Evolutionary conservation across 2,888 invertebrate species (phyloP).

Genomic region (Chrysolina americana): DNA sequence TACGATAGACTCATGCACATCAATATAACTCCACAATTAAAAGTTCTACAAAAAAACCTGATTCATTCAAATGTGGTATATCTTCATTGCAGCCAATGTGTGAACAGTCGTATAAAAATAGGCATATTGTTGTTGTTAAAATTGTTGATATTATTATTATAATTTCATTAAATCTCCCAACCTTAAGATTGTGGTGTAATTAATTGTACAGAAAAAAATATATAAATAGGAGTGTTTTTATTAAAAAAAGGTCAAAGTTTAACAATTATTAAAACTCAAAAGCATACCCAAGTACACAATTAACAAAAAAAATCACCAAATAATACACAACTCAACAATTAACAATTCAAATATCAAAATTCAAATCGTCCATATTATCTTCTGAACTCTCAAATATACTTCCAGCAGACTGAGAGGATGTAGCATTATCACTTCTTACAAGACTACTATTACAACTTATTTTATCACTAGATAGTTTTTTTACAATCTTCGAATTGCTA

Average conservation of each 20-base stretch:
- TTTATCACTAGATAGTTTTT: background rate
- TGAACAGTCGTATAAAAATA: too few relatives aligned
- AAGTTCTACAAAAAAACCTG: too few relatives aligned
- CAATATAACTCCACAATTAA: too few relatives aligned
- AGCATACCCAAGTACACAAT: background rate
- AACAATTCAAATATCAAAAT: conserved; percentile 19
- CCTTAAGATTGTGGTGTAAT: too few relatives aligned
- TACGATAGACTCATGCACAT: too few relatives aligned
- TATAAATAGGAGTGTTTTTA: too few relatives aligned
- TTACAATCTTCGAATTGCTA: background rate
- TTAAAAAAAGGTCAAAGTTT: too few relatives aligned
- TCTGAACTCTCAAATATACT: conserved; percentile 8
- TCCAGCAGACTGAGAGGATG: background rate
- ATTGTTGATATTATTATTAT: too few relatives aligned
- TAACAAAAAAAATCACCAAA: background rate
- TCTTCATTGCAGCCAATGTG: too few relatives aligned
- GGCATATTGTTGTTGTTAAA: too few relatives aligned
- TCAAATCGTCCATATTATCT: conserved; percentile 3
- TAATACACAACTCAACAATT: background rate
- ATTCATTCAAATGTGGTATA: too few relatives aligned
- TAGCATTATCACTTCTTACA: background rate
- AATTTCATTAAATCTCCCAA: too few relatives aligned
- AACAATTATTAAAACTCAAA: background rate
- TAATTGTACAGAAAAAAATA: background rate
- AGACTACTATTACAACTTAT: background rate